These are phyloP conservation scores for Agelas oroides DNA, from an alignment of 37 sponge, comb jelly and placozoan species.

Conservation along the genomic window DNA sequence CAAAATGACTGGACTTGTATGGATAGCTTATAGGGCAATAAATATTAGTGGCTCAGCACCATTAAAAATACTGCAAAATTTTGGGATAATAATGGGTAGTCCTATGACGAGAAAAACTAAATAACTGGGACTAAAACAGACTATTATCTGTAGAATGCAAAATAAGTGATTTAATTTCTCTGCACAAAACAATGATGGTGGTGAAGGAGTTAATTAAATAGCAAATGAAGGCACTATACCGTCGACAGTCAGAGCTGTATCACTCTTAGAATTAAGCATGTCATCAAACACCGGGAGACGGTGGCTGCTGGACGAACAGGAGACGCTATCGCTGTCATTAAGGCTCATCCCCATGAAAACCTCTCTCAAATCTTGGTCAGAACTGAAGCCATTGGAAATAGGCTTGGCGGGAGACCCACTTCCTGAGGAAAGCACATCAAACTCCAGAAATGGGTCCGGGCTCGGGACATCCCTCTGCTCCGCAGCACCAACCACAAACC, in stretches of 20 bases:
- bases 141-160: too few species aligned
- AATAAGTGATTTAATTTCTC: too few species aligned
- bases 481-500: background rate
- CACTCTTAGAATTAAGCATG: slow-evolving; percentile 49
- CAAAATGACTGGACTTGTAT: too few species aligned
- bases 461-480: background rate
- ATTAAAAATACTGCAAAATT: too few species aligned
- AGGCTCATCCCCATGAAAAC: slow-evolving; percentile 28
- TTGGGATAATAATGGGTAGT: too few species aligned
- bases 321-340: background rate
- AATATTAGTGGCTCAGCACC: too few species aligned
- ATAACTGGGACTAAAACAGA: too few species aligned
- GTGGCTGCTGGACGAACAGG: background rate
- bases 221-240: too few species aligned
- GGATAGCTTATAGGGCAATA: too few species aligned
- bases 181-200: too few species aligned
- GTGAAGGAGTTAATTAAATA: too few species aligned
- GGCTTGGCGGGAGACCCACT: slow-evolving; percentile 33
- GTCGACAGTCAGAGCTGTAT: slow-evolving; percentile 17
- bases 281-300: slow-evolving; percentile 70
- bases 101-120: too few species aligned
- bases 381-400: background rate
- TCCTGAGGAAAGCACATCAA: slow-evolving; percentile 20
- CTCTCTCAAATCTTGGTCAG: slow-evolving; percentile 5
- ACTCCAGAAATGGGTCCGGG: slow-evolving; percentile 44